Evolutionary conservation across 2,888 invertebrate genomes (phyloP).

Genomic region (Clunio marinus): DNA sequence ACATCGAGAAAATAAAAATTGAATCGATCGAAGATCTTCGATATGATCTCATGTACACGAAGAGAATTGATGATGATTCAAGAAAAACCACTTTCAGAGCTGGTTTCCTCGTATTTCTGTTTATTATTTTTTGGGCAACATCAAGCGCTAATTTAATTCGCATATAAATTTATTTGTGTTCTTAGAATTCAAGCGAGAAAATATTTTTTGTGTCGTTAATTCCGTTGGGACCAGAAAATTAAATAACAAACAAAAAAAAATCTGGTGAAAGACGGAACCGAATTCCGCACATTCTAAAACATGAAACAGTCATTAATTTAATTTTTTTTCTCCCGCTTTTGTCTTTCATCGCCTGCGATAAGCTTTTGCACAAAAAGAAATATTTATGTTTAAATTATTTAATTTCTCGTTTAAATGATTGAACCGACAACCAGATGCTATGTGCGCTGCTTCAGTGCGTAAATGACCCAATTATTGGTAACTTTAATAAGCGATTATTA

Average conservation of each 20-base stretch:
- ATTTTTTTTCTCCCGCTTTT: slow-evolving; percentile 6
- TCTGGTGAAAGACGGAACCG: slow-evolving; percentile 23
- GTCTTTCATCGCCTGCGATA: background rate
- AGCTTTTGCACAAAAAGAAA: background rate
- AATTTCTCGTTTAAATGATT: slow-evolving; percentile 7
- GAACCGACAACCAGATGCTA: slow-evolving; percentile 8
- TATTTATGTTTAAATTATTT: background rate
- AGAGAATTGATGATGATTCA: slow-evolving; percentile 4
- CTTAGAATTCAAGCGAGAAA: slow-evolving; percentile 1
- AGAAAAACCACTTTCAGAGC: slow-evolving; percentile 21
- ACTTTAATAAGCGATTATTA: slow-evolving; percentile 22
- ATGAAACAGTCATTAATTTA: slow-evolving; percentile 22
- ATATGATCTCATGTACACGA: slow-evolving; percentile 22
- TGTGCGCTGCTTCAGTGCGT: background rate
- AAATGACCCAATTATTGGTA: background rate
- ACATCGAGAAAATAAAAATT: background rate
- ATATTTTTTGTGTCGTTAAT: background rate
- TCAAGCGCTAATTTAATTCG: slow-evolving; percentile 11
- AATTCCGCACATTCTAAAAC: slow-evolving; percentile 20
- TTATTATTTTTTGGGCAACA: background rate
- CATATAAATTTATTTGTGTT: slow-evolving; percentile 22
- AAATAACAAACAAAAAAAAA: too few species aligned
- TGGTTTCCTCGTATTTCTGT: too few species aligned
- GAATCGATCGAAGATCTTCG: background rate
- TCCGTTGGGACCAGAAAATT: background rate